Conservation (phyloP, 2,797 vertebrate genomes). For the Eospalax fontanierii region DNA sequence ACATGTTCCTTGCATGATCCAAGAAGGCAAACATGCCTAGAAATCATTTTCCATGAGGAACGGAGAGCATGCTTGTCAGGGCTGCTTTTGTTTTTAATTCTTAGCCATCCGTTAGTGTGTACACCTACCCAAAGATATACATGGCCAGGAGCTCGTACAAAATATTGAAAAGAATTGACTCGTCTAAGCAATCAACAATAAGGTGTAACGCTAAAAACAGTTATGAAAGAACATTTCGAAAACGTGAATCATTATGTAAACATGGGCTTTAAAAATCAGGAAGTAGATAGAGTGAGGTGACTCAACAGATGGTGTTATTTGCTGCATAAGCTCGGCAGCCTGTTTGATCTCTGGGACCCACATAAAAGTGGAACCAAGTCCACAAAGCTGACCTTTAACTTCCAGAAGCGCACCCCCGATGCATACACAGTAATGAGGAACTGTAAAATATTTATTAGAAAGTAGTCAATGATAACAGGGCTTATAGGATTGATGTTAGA, state of each 20-base stretch:
- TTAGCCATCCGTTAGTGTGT: too few relatives aligned
- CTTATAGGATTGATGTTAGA: slow-evolving; percentile 8
- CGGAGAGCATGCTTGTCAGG: neutral
- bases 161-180: slow-evolving; percentile 23
- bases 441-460: neutral
- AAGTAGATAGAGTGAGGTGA: too few relatives aligned
- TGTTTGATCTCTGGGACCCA: neutral
- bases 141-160: neutral
- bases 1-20: neutral
- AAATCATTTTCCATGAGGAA: neutral
- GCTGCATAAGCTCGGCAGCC: neutral
- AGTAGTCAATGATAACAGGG: neutral
- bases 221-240: slow-evolving; percentile 13
- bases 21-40: neutral
- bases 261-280: neutral
- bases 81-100: too few relatives aligned
- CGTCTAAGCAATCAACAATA: slow-evolving; percentile 29
- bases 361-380: neutral
- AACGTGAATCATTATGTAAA: slow-evolving; percentile 4
- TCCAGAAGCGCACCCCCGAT: too few relatives aligned
- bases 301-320: neutral
- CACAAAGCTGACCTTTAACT: neutral
- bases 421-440: neutral
- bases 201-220: slow-evolving; percentile 28
- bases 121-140: too few relatives aligned